These are phyloP conservation scores for Chlamydotis undulata DNA, from an alignment of 2,113 vertebrate genomes.

Conservation along the genomic window DNA sequence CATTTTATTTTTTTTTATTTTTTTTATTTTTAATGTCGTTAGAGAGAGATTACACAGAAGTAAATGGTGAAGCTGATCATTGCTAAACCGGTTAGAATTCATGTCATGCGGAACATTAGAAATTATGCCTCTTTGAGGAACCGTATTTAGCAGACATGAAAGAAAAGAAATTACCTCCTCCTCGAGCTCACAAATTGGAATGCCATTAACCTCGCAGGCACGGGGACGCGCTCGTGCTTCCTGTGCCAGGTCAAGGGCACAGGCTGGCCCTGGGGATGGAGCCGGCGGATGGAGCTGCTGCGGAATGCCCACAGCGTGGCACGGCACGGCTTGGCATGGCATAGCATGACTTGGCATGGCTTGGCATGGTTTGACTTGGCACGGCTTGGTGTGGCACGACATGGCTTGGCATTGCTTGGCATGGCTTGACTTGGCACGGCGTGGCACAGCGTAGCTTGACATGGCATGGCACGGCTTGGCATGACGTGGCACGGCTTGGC, in stretches of 20 bases:
- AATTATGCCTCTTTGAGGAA: slow-evolving; percentile 79
- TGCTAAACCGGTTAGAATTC: slow-evolving; percentile 78
- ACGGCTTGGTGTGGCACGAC: not conserved
- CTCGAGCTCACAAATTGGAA: slow-evolving; percentile 51
- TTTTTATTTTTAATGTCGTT: slow-evolving; percentile 62
- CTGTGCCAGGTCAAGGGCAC: slow-evolving; percentile 28
- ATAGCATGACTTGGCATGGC: not conserved
- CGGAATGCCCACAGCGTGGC: fast-evolving
- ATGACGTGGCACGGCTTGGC: no score
- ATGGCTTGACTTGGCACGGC: not conserved
- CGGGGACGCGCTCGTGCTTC: not conserved
- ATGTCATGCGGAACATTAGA: slow-evolving; percentile 76
- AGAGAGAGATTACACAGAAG: slow-evolving; percentile 70
- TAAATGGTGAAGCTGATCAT: slow-evolving; percentile 68
- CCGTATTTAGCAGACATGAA: slow-evolving; percentile 79
- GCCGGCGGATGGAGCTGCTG: not conserved
- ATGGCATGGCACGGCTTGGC: no score
- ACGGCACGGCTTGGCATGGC: not conserved
- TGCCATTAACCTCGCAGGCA: slow-evolving; percentile 72
- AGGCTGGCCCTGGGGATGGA: not conserved
- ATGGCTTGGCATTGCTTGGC: not conserved
- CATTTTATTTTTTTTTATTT: not conserved
- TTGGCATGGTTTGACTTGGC: no score
- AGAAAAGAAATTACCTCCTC: slow-evolving; percentile 74
- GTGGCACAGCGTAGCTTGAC: not conserved